Base-by-base conservation (phyloP, 2,888 invertebrate species). In the Nephrocerus scutellatus region DNA sequence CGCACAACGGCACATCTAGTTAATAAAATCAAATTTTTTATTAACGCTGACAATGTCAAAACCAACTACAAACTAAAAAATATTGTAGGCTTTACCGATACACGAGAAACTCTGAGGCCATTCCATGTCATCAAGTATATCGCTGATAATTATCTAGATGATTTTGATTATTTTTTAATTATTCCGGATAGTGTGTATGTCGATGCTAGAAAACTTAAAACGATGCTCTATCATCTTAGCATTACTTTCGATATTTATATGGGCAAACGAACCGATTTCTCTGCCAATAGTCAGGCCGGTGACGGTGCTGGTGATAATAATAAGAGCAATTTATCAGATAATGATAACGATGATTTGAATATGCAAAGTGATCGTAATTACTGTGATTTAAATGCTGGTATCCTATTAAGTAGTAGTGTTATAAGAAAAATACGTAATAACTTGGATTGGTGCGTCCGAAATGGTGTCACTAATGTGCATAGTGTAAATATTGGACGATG, bases 121-220 rank as follows among this genome's bases (percentile, higher is more conserved):
- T 87, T 92, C 66, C 89, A 90, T 60, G 80, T 86, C 14, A 73
- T 95, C 29, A 90, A 90, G 62, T 93, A 92, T 62, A 79, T 95
- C 9, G 81, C 82, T 0, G 91, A 92, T 54, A 89, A 89, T 63
- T 90, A 84, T 68, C 70, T 85, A 22, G 84, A 92, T 54, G 86
- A 85, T 53, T 96, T 84, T 66, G 92, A 96, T 67, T 96, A 87
- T 71, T 95, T 92, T 70, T 84, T 89, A 62, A 72, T 97, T 33
- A 77, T 86, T 30, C 82, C 85, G 28, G 96, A 96, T 66, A 75
- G 76, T 6, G 82, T 84, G 2, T 96, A 85, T 62, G 75, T 96
- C 35, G 86, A 93, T 63, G 84, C 84, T 0, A 77, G 84, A 30
- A 77, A 77, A 36, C 69, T 96, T 31, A 71, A 76, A 18, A 74